Evolutionary conservation across 2,888 invertebrate species (phyloP), one percentile per base, ranked within the genome.

Genomic region (Chymomyza caudatula): DNA sequence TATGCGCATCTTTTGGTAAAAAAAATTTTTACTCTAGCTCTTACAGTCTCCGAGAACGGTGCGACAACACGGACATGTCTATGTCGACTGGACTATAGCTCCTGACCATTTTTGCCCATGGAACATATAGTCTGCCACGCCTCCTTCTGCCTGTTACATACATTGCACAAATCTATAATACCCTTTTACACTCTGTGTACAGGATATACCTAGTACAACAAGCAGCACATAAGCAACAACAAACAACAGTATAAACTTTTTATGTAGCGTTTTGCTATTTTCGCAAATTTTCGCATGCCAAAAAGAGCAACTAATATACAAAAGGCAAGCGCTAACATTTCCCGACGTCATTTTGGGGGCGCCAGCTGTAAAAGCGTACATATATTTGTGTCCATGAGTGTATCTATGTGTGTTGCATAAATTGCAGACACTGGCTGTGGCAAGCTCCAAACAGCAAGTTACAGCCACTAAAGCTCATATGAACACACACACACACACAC

Each of bases 261-360:
- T 65, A 67, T 77, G 72, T 65, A 65, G 65, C 71, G 68, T 44
- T 54, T 51, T 77, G 86, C 71, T 83, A 83, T 79, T 86, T 82
- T 81, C 81, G 72, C 86, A 86, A 83, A 83, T 83, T 83, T 86
- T 83, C 82, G 73, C 78, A 66, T 68, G 74, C 71, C 71, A 65
- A 65, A 73, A 82, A 22, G 20, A 51, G 20, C 51, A 17, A 15
- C 47, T 17, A 47, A 17, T 47, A 20, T 20, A 20, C 51, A 3
- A 73, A 73, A 67, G 69, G 62, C 68, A 66, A 65, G 63, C 71
- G 73, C 77, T 22, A 54, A 23, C 22, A 23, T 15, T 22, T 25
- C 23, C 13, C 29, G 25, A 17, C 71, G 72, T 13, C 23, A 29
- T 75, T 85, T 85, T 37, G 53, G 69, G 73, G 76, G 75, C 70